phyloP scores from a whole-genome alignment of 2,113 vertebrate genomes.

The Rhipidura dahli region DNA sequence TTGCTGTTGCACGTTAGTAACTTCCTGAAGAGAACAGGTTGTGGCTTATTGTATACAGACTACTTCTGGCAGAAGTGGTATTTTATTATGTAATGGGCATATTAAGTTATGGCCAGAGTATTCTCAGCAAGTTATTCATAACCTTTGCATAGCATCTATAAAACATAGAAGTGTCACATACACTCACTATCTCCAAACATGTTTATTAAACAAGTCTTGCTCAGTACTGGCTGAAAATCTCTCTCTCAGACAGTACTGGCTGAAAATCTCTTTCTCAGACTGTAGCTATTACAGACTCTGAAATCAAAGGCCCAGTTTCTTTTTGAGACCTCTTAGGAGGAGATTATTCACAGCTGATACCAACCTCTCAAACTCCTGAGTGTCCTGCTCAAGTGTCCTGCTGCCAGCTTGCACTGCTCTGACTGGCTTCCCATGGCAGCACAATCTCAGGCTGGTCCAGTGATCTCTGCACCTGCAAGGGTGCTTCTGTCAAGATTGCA shows the following conservation, averaged over 20 bases:
- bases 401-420: background rate
- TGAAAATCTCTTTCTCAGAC: background rate
- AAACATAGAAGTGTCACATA: background rate
- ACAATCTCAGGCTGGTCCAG: background rate
- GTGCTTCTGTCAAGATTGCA: background rate
- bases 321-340: background rate
- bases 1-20: fast-evolving
- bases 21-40: background rate
- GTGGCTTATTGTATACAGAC: background rate
- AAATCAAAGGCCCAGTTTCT: background rate
- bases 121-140: background rate
- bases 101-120: background rate
- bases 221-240: background rate
- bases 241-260: background rate
- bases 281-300: background rate
- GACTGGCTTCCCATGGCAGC: background rate
- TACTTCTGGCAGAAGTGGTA: background rate
- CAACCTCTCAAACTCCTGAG: background rate
- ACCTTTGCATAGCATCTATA: background rate
- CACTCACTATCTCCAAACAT: background rate
- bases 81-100: background rate
- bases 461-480: background rate
- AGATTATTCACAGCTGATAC: background rate
- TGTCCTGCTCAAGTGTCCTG: background rate
- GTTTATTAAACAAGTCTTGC: background rate